These are phyloP conservation scores for Coracias cyanogaster DNA, from an alignment of 2,797 vertebrate species.

Conservation along the genomic window DNA sequence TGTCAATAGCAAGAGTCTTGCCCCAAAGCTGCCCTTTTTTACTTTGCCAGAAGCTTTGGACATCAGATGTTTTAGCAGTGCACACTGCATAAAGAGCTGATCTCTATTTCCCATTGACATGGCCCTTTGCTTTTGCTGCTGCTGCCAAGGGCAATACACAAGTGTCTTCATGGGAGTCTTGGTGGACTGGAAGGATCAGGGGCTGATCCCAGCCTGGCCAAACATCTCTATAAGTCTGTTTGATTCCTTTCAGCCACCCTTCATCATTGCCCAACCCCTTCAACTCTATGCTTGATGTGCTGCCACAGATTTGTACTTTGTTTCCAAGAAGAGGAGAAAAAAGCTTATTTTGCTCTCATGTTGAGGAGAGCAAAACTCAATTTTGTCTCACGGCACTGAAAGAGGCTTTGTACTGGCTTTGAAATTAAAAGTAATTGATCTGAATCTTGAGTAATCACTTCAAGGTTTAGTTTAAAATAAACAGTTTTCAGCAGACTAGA, in stretches of 20 bases:
- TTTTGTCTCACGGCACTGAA: neutral
- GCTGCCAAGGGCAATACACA: neutral
- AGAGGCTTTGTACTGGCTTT: neutral
- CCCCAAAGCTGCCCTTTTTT: neutral
- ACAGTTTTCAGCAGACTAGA: neutral
- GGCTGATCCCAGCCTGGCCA: neutral
- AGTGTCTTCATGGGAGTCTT: neutral
- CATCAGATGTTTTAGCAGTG: neutral
- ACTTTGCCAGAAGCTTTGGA: neutral
- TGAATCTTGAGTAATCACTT: neutral
- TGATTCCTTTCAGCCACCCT: neutral
- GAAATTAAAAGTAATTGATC: slow-evolving; percentile 26
- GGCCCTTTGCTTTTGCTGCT: neutral
- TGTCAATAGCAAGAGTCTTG: neutral
- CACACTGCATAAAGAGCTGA: fast-evolving
- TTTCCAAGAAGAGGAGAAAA: neutral
- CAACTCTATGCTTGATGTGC: neutral
- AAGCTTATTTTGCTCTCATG: neutral
- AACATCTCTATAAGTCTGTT: neutral
- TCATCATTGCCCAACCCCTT: neutral
- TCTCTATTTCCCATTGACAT: neutral
- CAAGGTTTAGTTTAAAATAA: slow-evolving; percentile 20
- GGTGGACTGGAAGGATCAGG: neutral
- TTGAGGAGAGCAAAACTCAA: neutral
- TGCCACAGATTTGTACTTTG: neutral